phyloP scores from a whole-genome alignment of 1,140 invertebrate genomes.

The Leptinotarsa defecta region DNA sequence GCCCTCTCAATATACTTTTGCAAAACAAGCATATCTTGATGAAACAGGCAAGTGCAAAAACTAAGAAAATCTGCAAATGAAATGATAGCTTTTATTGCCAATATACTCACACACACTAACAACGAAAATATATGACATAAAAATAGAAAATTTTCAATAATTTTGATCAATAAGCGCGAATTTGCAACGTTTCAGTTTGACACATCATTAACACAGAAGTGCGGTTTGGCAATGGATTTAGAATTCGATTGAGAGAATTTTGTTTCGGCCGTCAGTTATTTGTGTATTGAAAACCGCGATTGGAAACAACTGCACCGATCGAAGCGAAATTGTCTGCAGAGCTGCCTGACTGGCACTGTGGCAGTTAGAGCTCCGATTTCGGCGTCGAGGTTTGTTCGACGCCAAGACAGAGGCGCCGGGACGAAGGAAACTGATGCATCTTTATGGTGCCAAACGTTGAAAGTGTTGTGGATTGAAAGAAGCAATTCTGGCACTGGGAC shows the following conservation, averaged over 20 bases:
- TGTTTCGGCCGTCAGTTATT: constrained; percentile 2
- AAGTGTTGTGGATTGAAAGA: no score
- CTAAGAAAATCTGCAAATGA: neutral
- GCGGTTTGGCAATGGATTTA: neutral
- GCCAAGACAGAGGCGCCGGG: neutral
- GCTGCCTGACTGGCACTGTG: constrained; percentile 4
- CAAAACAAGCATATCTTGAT: neutral
- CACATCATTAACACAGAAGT: neutral
- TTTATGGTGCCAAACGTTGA: no score
- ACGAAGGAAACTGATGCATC: neutral
- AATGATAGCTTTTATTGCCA: constrained; percentile 2
- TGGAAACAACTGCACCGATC: constrained; percentile 4
- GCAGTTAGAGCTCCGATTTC: neutral
- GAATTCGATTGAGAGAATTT: neutral
- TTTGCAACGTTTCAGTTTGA: neutral
- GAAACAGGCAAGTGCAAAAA: neutral
- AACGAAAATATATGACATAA: no score
- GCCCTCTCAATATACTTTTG: neutral
- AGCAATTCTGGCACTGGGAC: no score
- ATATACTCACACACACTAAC: constrained; percentile 1
- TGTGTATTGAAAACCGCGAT: neutral
- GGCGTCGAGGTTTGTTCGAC: neutral
- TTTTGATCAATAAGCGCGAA: no score
- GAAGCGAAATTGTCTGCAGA: neutral
- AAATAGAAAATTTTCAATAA: no score